Evolutionary conservation across 53 echinoderm and acorn worm genomes (phyloP), one percentile per base, ranked within the genome.

Genomic region (Holothuria scabra): DNA sequence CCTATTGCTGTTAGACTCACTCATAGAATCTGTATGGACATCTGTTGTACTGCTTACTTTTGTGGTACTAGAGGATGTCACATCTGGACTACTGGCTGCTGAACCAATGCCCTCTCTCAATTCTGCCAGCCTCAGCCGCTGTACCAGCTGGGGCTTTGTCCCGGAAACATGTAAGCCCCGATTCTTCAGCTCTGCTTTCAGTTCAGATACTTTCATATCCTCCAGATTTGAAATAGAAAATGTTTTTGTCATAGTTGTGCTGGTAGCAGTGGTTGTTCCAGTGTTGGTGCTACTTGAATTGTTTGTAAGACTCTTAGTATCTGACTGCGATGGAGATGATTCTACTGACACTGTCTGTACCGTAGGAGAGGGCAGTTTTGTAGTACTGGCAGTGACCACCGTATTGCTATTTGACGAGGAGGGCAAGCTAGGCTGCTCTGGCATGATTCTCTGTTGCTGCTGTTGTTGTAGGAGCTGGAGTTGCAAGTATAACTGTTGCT

Each of bases 131-230:
- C 91, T 80, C 61, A 99, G 86, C 49, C 99, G 75, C 80, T 99
- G 94, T 0, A 99, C 86, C 37, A 99, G 76, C 86, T 99, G 99
- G 18, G 94, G 99, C 82, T 99, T 99, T 56, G 99, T 99, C 34
- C 99, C 99, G 9, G 99, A 99, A 19, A 99, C 99, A 14, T 92
- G 94, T 38, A 99, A 90, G 76, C 99, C 94, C 72, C 99, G 89
- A 33, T 80, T 93, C 74, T 99, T 97, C 74, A 99, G 74, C 59
- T 99, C 99, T 34, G 91, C 59, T 80, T 92, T 94, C 31, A 99
- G 79, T 74, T 99, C 99, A 22, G 99, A 90, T 19, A 99, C 99
- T 83, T 99, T 99, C 94, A 99, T 92, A 76, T 99, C 99, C 33
- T 99, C 99, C 12, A 99, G 83, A 75, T 95, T 95, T 20, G 92